These are phyloP conservation scores for Syngnathoides biaculeatus DNA, from an alignment of 2,113 vertebrate species.

Conservation along the genomic window DNA sequence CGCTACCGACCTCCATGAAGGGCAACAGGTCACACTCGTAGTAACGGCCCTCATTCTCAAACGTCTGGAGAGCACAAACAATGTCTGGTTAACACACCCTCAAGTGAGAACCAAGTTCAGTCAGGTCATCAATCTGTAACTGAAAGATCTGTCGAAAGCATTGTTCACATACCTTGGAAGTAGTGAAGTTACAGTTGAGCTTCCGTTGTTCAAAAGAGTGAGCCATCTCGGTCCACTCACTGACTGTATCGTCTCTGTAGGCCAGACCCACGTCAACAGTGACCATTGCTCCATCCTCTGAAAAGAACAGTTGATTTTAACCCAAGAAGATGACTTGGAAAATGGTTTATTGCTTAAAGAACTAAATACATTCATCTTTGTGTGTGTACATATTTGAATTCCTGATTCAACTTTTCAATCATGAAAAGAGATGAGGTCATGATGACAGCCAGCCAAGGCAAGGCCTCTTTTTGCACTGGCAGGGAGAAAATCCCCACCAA, in stretches of 20 bases:
- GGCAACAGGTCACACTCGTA: conserved; percentile 92
- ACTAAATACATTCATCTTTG: neutral
- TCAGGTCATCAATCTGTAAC: neutral
- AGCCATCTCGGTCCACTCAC: conserved; percentile 90
- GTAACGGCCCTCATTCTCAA: conserved; percentile 85
- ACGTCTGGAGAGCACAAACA: conserved; percentile 64
- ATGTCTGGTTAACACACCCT: neutral
- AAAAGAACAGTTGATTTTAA: neutral
- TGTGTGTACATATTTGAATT: neutral
- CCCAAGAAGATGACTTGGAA: neutral
- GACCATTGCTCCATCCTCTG: conserved; percentile 83
- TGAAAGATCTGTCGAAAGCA: neutral
- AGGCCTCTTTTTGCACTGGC: conserved; percentile 17
- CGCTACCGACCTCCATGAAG: conserved; percentile 93
- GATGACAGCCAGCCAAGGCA: conserved; percentile 44
- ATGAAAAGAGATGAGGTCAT: conserved; percentile 31
- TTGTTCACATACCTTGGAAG: conserved; percentile 77
- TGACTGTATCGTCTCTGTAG: conserved; percentile 80
- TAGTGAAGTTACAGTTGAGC: conserved; percentile 84
- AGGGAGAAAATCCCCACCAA: conserved; percentile 2
- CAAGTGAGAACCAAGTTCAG: neutral
- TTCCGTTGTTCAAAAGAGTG: conserved; percentile 86
- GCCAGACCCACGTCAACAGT: conserved; percentile 88
- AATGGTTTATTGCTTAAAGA: neutral
- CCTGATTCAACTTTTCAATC: conserved; percentile 2